phyloP scores from a whole-genome alignment of 2,113 vertebrate species.

The Dicrurus megarhynchus region DNA sequence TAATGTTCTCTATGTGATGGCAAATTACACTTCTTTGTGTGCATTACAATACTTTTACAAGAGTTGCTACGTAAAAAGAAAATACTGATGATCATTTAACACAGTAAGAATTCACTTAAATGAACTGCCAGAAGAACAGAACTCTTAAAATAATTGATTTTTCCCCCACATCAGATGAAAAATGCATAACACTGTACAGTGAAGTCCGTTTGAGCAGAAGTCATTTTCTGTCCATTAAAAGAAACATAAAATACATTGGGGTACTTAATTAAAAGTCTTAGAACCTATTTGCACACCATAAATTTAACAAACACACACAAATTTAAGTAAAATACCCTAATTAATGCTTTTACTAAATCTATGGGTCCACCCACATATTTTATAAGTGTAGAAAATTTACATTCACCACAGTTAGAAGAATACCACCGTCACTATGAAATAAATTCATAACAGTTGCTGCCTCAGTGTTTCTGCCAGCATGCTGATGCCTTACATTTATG shows the following conservation, averaged over 20 bases:
- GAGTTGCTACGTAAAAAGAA: conserved; percentile 71
- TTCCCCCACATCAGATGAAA: conserved; percentile 68
- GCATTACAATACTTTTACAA: conserved; percentile 63
- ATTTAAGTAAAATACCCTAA: conserved; percentile 34
- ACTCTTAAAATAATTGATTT: conserved; percentile 80
- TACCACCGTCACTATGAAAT: background rate
- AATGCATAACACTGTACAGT: conserved; percentile 66
- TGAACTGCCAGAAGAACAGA: conserved; percentile 70
- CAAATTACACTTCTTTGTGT: conserved; percentile 64
- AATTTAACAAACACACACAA: conserved; percentile 59
- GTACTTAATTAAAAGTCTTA: conserved; percentile 66
- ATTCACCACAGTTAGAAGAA: background rate
- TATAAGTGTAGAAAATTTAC: background rate
- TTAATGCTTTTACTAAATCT: background rate
- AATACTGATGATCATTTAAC: conserved; percentile 72
- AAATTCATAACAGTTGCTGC: conserved; percentile 28
- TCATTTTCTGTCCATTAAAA: conserved; percentile 76
- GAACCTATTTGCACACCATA: conserved; percentile 53
- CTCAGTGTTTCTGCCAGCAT: conserved; percentile 18
- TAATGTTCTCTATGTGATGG: conserved; percentile 56
- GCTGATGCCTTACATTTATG: conserved; percentile 51
- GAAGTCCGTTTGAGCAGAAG: conserved; percentile 72
- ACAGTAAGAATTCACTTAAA: conserved; percentile 75
- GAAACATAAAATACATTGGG: conserved; percentile 69
- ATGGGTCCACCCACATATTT: conserved; percentile 15